A percentile compares a stretch with the other conserved stretches of the same genome.
These are phyloP conservation scores for Panorpa germanica DNA, from an alignment of 2,888 invertebrate species.

Conservation along the genomic window DNA sequence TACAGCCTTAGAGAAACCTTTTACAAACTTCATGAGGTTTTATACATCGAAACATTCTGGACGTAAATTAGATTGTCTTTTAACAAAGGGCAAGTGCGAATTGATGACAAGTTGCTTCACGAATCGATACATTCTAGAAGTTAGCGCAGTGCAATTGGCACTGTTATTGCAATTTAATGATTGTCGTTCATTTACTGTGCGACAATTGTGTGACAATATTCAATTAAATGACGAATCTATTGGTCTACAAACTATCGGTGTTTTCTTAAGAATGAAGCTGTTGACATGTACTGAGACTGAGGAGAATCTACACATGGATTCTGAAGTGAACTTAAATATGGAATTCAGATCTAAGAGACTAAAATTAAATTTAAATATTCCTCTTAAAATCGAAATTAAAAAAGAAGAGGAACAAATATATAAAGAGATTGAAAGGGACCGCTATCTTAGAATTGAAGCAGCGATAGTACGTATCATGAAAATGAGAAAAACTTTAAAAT, in stretches of 20 bases:
- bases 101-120: conserved; percentile 91
- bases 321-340: conserved; percentile 53
- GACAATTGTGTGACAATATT: conserved; percentile 72
- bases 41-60: conserved; percentile 94
- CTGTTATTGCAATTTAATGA: conserved; percentile 91
- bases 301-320: conserved; percentile 49
- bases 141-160: conserved; percentile 98
- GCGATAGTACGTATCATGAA: conserved; percentile 96
- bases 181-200: conserved; percentile 67
- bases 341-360: conserved; percentile 90
- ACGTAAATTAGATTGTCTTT: conserved; percentile 93
- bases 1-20: conserved; percentile 86
- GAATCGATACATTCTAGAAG: conserved; percentile 48
- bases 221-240: conserved; percentile 23
- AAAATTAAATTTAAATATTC: conserved; percentile 94
- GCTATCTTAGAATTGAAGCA: conserved; percentile 88
- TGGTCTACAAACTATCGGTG: conserved; percentile 65
- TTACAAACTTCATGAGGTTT: conserved; percentile 87
- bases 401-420: conserved; percentile 95
- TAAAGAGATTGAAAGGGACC: conserved; percentile 97
- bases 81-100: conserved; percentile 97
- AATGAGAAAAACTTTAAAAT: conserved; percentile 87
- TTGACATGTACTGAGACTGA: conserved; percentile 63
- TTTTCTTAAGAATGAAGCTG: conserved; percentile 85
- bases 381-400: conserved; percentile 91